These are phyloP conservation scores for Rhorus exstirpatorius DNA, from an alignment of 2,888 invertebrate genomes.

Conservation along the genomic window DNA sequence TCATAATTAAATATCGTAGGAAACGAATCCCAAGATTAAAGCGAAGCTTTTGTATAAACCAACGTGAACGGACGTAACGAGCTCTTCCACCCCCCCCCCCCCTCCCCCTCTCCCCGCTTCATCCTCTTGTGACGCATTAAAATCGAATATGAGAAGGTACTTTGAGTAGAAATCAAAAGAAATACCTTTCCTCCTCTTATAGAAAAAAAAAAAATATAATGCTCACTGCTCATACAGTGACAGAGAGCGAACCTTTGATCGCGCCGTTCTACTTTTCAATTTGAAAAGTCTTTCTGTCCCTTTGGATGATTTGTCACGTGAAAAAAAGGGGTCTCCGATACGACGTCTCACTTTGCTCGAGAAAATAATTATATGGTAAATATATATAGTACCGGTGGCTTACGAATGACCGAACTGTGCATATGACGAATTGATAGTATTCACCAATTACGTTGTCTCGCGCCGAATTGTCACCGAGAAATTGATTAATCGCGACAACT, in stretches of 20 bases:
- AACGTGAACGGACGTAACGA: background rate
- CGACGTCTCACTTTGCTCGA: conserved; percentile 49
- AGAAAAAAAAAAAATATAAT: conserved; percentile 3
- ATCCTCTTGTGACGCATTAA: conserved; percentile 33
- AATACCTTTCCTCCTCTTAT: conserved; percentile 26
- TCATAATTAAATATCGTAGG: background rate
- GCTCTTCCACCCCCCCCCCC: background rate
- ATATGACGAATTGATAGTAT: conserved; percentile 69
- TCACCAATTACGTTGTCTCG: conserved; percentile 68
- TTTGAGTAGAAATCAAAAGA: conserved; percentile 20
- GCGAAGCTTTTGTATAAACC: background rate
- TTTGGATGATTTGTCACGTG: conserved; percentile 6
- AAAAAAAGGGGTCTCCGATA: conserved; percentile 29
- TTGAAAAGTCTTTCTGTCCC: conserved; percentile 45
- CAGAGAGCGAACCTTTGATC: conserved; percentile 63
- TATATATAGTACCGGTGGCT: conserved; percentile 11
- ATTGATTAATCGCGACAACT: conserved; percentile 67
- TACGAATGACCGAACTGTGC: background rate
- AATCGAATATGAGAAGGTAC: conserved; percentile 44
- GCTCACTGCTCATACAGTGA: background rate
- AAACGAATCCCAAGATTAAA: conserved; percentile 19
- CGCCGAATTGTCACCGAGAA: conserved; percentile 64
- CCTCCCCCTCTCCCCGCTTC: no score
- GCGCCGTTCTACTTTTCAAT: conserved; percentile 56
- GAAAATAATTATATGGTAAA: conserved; percentile 51